Conservation (phyloP, 2,113 vertebrate species). For the Pollimyrus isidori region DNA sequence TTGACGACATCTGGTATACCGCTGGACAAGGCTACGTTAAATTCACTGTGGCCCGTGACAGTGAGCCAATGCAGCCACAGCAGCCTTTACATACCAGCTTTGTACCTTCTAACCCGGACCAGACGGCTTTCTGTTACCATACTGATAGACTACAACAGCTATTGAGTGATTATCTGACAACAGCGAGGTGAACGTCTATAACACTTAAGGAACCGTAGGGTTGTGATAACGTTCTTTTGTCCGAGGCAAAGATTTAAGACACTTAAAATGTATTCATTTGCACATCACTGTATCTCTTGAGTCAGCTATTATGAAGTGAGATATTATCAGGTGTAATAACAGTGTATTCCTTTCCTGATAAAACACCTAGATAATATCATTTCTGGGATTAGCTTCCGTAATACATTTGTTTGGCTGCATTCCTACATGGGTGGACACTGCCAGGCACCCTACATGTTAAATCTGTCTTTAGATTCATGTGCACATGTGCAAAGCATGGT, state of each 20-base stretch:
- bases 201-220: not conserved
- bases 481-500: not conserved
- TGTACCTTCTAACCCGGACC: not conserved
- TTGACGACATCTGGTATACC: not conserved
- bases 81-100: not conserved
- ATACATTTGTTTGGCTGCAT: not conserved
- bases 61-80: not conserved
- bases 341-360: not conserved
- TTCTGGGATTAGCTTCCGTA: not conserved
- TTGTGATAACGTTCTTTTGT: not conserved
- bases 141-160: not conserved
- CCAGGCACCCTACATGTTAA: not conserved
- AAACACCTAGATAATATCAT: not conserved
- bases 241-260: not conserved
- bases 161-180: not conserved
- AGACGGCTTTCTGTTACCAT: not conserved
- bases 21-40: not conserved
- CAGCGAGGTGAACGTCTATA: not conserved
- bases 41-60: not conserved
- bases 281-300: not conserved
- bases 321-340: not conserved
- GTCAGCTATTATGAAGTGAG: not conserved
- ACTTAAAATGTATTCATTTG: not conserved
- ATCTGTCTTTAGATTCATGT: not conserved
- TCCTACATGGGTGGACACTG: not conserved